These are phyloP conservation scores for Zapus hudsonius DNA, from an alignment of 2,113 vertebrate species.

Conservation along the genomic window DNA sequence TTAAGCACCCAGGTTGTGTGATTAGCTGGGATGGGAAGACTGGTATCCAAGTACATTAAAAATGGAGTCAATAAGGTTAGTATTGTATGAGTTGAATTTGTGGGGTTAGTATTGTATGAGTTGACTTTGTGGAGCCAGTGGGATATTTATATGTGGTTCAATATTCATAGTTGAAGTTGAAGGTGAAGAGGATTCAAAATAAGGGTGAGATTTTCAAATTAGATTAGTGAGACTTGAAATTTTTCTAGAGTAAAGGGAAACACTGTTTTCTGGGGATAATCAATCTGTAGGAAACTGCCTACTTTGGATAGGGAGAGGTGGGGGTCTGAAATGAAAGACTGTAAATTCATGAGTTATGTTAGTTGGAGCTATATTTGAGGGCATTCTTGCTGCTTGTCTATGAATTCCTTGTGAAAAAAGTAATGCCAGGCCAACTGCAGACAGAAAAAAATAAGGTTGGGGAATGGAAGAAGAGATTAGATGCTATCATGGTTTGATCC, in stretches of 20 bases:
- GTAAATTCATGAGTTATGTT: neutral
- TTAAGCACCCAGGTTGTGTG: neutral
- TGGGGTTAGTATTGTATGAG: neutral
- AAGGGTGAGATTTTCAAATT: neutral
- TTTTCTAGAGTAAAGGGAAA: neutral
- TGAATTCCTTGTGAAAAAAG: neutral
- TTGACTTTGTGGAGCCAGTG: neutral
- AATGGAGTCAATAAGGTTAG: neutral
- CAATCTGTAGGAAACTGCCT: neutral
- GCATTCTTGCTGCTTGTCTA: neutral
- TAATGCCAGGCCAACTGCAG: neutral
- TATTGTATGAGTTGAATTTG: neutral
- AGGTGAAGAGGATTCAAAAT: neutral
- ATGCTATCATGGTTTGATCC: too few species aligned
- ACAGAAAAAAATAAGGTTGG: neutral
- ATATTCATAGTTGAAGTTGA: conserved; percentile 14
- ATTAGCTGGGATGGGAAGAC: neutral
- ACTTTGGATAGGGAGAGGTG: neutral
- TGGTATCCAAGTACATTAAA: neutral
- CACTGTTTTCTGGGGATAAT: neutral
- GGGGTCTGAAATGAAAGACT: neutral
- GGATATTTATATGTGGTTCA: neutral
- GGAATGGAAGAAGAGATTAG: neutral
- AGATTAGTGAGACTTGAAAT: neutral
- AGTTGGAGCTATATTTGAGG: neutral